phyloP scores from a whole-genome alignment of 64 coral and sea anemone genomes.

The Astreopora myriophthalma region DNA sequence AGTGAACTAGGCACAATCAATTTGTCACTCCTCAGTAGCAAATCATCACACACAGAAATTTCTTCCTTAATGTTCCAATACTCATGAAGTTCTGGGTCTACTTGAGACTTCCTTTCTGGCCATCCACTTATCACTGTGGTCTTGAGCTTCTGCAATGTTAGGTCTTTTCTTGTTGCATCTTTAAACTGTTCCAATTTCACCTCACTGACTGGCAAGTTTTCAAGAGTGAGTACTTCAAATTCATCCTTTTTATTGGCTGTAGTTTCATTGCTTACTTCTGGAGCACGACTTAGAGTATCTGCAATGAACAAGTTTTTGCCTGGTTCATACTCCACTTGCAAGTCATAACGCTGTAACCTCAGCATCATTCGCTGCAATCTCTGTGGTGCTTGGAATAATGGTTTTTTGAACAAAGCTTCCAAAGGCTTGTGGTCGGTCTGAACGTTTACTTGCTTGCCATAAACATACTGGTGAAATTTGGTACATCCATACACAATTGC shows the following conservation, averaged over 20 bases:
- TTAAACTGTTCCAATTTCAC: constrained; percentile 33
- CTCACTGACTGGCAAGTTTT: constrained; percentile 22
- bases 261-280: background rate
- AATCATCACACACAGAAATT: constrained; percentile 7
- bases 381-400: background rate
- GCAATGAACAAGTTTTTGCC: constrained; percentile 16
- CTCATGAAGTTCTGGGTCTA: background rate
- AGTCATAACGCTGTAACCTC: background rate
- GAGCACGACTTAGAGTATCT: constrained; percentile 30
- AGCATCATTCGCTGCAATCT: too few species aligned
- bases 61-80: constrained; percentile 43
- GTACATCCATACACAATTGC: constrained; percentile 17
- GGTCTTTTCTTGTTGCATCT: constrained; percentile 29
- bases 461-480: constrained; percentile 53
- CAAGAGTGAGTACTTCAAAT: constrained; percentile 13
- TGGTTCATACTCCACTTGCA: constrained; percentile 42
- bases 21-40: background rate
- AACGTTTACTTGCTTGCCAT: constrained; percentile 21
- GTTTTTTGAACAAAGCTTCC: constrained; percentile 22
- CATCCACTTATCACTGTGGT: constrained; percentile 49
- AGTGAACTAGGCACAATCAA: constrained; percentile 26
- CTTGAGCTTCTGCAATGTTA: constrained; percentile 18
- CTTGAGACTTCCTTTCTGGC: background rate
- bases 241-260: background rate
- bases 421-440: constrained; percentile 38